phyloP scores from a whole-genome alignment of 1,140 invertebrate genomes.

The Drosophila suzukii region DNA sequence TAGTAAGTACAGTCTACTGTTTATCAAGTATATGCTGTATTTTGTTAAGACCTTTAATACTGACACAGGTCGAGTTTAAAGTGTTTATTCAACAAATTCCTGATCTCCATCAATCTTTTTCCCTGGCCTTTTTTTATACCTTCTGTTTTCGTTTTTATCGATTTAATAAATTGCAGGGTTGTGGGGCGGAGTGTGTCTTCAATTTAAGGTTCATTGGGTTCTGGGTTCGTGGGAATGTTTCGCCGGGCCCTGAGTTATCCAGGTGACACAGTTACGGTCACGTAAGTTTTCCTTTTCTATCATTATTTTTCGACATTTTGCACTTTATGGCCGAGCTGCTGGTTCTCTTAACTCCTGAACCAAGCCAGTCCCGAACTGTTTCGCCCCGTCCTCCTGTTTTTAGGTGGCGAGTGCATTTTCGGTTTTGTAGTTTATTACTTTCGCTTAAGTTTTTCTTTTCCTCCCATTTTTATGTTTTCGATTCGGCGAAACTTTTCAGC shows the following conservation, averaged over 20 bases:
- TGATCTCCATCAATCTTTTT: slow-evolving; percentile 15
- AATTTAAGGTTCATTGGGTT: slow-evolving; percentile 60
- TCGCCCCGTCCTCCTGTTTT: slow-evolving; percentile 1
- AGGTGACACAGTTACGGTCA: slow-evolving; percentile 71
- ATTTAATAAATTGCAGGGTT: slow-evolving; percentile 72
- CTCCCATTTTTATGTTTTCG: slow-evolving; percentile 52
- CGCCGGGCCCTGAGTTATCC: slow-evolving; percentile 28
- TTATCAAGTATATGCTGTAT: neutral
- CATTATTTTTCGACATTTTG: slow-evolving; percentile 63
- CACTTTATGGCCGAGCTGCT: slow-evolving; percentile 31
- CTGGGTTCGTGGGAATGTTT: slow-evolving; percentile 33
- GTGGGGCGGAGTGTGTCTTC: slow-evolving; percentile 40
- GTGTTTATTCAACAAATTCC: slow-evolving; percentile 15
- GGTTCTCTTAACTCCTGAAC: slow-evolving; percentile 27
- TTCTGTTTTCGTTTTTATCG: slow-evolving; percentile 59
- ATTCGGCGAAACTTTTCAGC: slow-evolving; percentile 57
- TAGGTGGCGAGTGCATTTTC: slow-evolving; percentile 58
- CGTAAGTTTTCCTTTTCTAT: slow-evolving; percentile 59
- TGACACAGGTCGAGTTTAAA: neutral
- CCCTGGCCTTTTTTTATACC: neutral
- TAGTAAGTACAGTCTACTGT: too few relatives aligned
- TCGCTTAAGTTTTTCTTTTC: slow-evolving; percentile 56
- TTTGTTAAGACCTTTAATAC: neutral
- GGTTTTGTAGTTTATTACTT: slow-evolving; percentile 75
- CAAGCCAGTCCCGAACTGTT: slow-evolving; percentile 4